These are phyloP conservation scores for Macrophya annulata DNA, from an alignment of 2,888 invertebrate species.

Conservation along the genomic window DNA sequence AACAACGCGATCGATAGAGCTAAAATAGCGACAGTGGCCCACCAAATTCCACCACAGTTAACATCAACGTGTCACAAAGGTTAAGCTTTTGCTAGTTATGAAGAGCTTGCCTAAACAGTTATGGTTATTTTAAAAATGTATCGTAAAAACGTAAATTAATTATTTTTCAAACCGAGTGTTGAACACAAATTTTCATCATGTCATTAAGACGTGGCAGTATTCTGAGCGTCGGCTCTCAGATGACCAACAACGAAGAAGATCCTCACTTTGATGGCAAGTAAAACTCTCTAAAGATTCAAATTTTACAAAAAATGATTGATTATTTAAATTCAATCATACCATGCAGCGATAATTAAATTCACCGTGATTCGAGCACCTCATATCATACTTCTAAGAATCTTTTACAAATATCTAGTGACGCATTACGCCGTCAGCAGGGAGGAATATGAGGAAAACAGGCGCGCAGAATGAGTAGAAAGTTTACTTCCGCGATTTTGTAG, in stretches of 20 bases:
- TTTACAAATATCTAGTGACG: neutral
- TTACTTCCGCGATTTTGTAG: neutral
- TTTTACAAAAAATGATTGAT: neutral
- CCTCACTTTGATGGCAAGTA: slow-evolving; percentile 63
- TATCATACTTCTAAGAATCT: neutral
- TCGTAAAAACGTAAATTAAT: neutral
- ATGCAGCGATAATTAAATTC: neutral
- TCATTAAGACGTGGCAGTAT: slow-evolving; percentile 62
- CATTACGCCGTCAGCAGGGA: slow-evolving; percentile 1
- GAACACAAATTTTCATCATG: slow-evolving; percentile 54
- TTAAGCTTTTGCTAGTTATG: neutral
- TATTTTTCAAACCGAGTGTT: neutral
- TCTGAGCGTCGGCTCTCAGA: slow-evolving; percentile 61
- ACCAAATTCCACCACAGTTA: slow-evolving; percentile 50
- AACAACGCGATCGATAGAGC: slow-evolving; percentile 55
- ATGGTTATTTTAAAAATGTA: neutral
- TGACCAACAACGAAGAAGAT: slow-evolving; percentile 61
- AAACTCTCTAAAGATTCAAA: neutral
- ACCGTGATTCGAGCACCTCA: neutral
- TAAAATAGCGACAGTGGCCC: slow-evolving; percentile 31
- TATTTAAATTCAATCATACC: neutral
- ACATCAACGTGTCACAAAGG: slow-evolving; percentile 21
- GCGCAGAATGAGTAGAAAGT: slow-evolving; percentile 27
- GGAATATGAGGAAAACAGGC: slow-evolving; percentile 34
- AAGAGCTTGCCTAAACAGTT: neutral